Evolutionary conservation across 2,888 invertebrate species (phyloP).

Genomic region (Pandemis corylana): DNA sequence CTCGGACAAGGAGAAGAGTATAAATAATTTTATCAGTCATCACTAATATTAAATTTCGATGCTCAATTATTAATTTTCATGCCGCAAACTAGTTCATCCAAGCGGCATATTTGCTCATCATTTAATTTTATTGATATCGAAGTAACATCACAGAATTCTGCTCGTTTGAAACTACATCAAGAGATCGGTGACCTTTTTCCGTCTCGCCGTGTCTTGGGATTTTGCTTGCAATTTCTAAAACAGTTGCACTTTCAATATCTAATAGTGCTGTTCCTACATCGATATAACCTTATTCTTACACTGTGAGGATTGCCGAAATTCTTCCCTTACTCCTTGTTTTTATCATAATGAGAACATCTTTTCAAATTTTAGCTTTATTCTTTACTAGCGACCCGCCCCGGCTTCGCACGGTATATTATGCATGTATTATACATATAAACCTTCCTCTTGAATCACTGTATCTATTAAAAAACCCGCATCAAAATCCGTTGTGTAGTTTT

Average conservation of each 20-base stretch:
- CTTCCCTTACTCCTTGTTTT: too few species aligned
- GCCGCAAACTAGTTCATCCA: background rate
- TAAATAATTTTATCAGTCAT: background rate
- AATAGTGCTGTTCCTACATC: conserved; percentile 3
- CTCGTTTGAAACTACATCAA: background rate
- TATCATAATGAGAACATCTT: too few species aligned
- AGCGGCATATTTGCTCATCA: background rate
- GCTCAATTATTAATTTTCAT: background rate
- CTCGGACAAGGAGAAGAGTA: too few species aligned
- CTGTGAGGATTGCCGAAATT: too few species aligned
- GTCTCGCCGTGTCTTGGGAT: conserved; percentile 3
- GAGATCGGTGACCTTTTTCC: background rate
- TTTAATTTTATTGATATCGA: background rate
- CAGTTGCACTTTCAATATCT: conserved; percentile 5
- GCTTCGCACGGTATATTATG: too few species aligned
- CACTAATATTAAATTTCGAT: background rate
- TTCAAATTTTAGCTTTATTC: too few species aligned
- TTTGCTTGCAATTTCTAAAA: background rate
- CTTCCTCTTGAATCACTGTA: too few species aligned
- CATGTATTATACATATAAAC: too few species aligned
- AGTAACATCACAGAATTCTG: too few species aligned
- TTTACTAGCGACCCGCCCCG: too few species aligned
- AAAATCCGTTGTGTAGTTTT: too few species aligned
- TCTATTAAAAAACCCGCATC: too few species aligned
- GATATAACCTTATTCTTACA: background rate